Conservation (phyloP, 1,140 invertebrate species). For the Meteorus sp. region DNA sequence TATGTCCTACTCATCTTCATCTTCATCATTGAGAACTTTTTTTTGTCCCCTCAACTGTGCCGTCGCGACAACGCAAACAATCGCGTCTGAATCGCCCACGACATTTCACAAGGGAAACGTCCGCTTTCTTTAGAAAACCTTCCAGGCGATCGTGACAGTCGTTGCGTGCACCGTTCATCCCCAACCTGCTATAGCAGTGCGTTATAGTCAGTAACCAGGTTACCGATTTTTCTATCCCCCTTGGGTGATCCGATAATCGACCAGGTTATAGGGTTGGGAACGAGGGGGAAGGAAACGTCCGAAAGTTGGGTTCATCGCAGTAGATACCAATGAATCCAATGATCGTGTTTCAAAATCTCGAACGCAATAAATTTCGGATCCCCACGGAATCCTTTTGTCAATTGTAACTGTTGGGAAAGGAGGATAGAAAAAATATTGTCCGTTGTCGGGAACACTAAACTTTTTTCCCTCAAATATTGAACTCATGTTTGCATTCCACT, state of each 20-base stretch:
- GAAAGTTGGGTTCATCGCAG: not conserved
- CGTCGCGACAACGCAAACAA: slow-evolving; percentile 4
- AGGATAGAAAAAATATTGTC: too few relatives aligned
- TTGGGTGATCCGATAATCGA: slow-evolving; percentile 22
- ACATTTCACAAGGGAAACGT: not conserved
- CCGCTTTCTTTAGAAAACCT: not conserved
- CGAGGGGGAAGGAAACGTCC: not conserved
- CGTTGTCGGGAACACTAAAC: too few relatives aligned
- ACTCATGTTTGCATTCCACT: too few relatives aligned
- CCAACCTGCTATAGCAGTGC: not conserved
- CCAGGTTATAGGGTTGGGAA: not conserved
- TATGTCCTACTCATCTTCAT: not conserved
- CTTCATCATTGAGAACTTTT: not conserved
- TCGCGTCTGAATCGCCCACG: slow-evolving; percentile 1
- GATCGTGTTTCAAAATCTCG: too few relatives aligned
- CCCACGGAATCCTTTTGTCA: too few relatives aligned
- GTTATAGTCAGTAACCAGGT: not conserved
- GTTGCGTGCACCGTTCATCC: not conserved
- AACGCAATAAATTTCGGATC: too few relatives aligned
- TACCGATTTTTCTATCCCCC: slow-evolving; percentile 1
- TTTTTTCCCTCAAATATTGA: too few relatives aligned
- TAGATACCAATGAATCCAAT: too few relatives aligned
- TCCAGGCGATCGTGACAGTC: not conserved
- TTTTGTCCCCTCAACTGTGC: not conserved
- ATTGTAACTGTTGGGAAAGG: too few relatives aligned